These are phyloP conservation scores for Hylaea fasciaria DNA, from an alignment of 2,888 invertebrate genomes.

Conservation along the genomic window DNA sequence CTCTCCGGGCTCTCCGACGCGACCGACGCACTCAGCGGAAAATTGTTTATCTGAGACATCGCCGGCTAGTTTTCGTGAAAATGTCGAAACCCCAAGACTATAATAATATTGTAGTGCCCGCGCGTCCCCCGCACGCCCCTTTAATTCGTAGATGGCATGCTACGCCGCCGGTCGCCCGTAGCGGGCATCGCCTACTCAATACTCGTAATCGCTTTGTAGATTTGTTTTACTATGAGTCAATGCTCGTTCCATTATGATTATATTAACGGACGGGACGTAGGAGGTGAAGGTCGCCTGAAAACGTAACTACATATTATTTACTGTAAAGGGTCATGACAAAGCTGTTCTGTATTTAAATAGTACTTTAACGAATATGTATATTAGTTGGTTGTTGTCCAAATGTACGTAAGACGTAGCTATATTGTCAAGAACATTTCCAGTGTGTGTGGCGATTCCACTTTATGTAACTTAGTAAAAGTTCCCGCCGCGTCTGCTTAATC, in stretches of 20 bases:
- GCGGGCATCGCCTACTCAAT: conserved; percentile 25
- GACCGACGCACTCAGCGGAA: conserved; percentile 52
- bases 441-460: neutral
- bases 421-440: too few relatives aligned
- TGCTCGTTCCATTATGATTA: conserved; percentile 4
- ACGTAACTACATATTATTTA: neutral
- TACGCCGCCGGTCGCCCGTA: conserved; percentile 4
- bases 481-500: conserved; percentile 2
- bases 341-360: neutral
- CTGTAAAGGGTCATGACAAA: neutral
- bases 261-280: neutral
- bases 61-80: conserved; percentile 1
- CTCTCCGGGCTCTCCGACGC: neutral
- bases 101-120: neutral
- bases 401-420: too few relatives aligned
- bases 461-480: neutral
- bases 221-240: conserved; percentile 23
- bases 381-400: too few relatives aligned
- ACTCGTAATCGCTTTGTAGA: conserved; percentile 19
- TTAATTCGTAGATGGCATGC: conserved; percentile 37
- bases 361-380: neutral
- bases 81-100: neutral
- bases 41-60: conserved; percentile 48
- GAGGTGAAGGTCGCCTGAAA: conserved; percentile 7
- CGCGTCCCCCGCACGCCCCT: conserved; percentile 3